Evolutionary conservation across 2,888 invertebrate species (phyloP).

Genomic region (Yponomeuta evonymella): DNA sequence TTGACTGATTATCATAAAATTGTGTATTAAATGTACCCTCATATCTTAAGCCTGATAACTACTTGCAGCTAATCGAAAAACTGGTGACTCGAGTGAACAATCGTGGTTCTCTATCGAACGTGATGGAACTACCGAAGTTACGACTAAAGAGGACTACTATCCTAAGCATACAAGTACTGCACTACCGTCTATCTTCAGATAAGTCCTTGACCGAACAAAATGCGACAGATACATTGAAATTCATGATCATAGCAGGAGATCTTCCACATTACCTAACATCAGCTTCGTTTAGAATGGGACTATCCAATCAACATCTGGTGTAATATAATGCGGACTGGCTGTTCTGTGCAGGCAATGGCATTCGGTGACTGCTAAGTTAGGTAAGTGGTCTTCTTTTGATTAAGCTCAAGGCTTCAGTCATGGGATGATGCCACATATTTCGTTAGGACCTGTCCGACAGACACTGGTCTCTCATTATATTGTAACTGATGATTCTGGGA

Average conservation of each 20-base stretch:
- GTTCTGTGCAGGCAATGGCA: background rate
- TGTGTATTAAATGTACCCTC: no score
- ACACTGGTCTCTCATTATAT: conserved; percentile 8
- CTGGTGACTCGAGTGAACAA: conserved; percentile 16
- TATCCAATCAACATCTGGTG: background rate
- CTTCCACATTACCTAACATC: background rate
- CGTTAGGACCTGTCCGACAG: background rate
- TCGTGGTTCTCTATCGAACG: conserved; percentile 3
- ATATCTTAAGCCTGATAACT: conserved; percentile 3
- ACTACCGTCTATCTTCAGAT: conserved; percentile 10
- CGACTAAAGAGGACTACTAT: background rate
- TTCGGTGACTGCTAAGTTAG: background rate
- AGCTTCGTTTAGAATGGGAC: background rate
- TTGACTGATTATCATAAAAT: background rate
- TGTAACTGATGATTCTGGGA: conserved; percentile 6
- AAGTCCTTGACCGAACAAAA: background rate
- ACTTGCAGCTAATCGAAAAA: conserved; percentile 15
- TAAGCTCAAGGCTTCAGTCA: background rate
- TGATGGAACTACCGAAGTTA: conserved; percentile 8
- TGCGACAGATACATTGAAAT: background rate
- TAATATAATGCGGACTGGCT: background rate
- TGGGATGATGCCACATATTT: background rate
- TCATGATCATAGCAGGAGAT: background rate
- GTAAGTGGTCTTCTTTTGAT: conserved; percentile 5
- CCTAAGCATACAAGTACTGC: conserved; percentile 4